Evolutionary conservation across 2,797 vertebrate genomes (phyloP).

Genomic region (Molossus molossus): DNA sequence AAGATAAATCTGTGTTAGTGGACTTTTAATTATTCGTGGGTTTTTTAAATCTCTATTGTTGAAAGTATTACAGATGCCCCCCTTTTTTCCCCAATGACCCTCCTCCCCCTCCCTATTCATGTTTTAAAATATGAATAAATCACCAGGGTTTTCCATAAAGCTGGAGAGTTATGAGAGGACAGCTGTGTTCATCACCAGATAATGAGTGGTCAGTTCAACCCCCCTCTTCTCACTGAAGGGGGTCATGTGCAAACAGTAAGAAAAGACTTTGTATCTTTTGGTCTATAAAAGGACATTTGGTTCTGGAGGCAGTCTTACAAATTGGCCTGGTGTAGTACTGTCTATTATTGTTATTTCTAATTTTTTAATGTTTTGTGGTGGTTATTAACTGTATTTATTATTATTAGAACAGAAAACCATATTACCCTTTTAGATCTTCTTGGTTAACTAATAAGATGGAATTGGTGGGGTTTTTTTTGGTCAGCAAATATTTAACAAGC

Average conservation of each 20-base stretch:
- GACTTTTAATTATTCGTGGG: slow-evolving; percentile 79
- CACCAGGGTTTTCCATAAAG: slow-evolving; percentile 82
- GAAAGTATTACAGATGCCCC: too few relatives aligned
- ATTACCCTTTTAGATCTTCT: slow-evolving; percentile 40
- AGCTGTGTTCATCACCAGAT: slow-evolving; percentile 77
- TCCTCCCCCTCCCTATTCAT: slow-evolving; percentile 7
- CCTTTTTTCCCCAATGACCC: too few relatives aligned
- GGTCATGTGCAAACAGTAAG: slow-evolving; percentile 79
- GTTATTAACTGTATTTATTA: slow-evolving; percentile 14
- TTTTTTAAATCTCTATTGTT: too few relatives aligned
- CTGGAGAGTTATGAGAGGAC: slow-evolving; percentile 81
- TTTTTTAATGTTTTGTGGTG: not conserved
- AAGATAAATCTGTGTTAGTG: slow-evolving; percentile 70
- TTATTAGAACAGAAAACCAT: slow-evolving; percentile 43
- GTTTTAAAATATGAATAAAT: slow-evolving; percentile 70
- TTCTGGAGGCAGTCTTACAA: slow-evolving; percentile 30
- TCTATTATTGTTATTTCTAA: not conserved
- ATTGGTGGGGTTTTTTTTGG: not conserved
- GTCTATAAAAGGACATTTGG: slow-evolving; percentile 71
- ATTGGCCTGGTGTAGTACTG: not conserved
- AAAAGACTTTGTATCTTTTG: slow-evolving; percentile 67
- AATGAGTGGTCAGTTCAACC: slow-evolving; percentile 84
- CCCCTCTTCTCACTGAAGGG: slow-evolving; percentile 80
- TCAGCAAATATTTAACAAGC: not conserved
- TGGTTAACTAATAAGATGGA: slow-evolving; percentile 14